Evolutionary conservation across 92 coral and sea anemone species (phyloP).

Genomic region (Porites evermanni): DNA sequence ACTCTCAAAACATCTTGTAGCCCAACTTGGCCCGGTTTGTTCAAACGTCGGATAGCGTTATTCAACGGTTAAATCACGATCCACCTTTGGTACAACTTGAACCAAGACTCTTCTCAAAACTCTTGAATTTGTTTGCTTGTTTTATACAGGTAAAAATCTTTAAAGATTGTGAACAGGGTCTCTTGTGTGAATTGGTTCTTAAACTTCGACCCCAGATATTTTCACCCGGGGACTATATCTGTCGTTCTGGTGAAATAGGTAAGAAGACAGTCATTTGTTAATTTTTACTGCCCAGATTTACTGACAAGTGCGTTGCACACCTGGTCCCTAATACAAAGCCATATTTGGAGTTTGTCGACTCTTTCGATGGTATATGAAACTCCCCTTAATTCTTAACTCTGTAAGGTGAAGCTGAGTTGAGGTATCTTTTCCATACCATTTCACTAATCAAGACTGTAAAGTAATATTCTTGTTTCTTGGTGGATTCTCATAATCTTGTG

Average conservation of each 20-base stretch:
- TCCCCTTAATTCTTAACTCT: too few relatives aligned
- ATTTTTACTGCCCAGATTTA: background rate
- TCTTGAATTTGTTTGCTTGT: background rate
- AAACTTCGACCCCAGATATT: conserved; percentile 95
- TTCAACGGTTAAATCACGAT: too few relatives aligned
- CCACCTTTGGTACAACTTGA: too few relatives aligned
- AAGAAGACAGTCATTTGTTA: conserved; percentile 14
- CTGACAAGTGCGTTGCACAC: too few relatives aligned
- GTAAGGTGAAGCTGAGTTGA: background rate
- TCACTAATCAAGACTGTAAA: too few relatives aligned
- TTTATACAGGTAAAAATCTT: conserved; percentile 86
- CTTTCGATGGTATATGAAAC: too few relatives aligned
- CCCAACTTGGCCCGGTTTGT: too few relatives aligned
- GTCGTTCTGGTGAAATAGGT: conserved; percentile 98
- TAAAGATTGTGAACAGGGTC: conserved; percentile 96
- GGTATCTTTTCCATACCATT: background rate
- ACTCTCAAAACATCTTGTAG: too few relatives aligned
- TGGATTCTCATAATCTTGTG: background rate
- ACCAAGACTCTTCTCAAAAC: background rate
- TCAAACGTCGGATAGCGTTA: too few relatives aligned
- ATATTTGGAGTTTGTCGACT: too few relatives aligned
- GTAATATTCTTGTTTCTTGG: background rate
- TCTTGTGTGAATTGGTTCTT: conserved; percentile 94
- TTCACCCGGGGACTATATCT: conserved; percentile 96
- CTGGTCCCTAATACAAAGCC: too few relatives aligned